Evolutionary conservation across 2,888 invertebrate species (phyloP), one percentile per base, ranked within the genome.

Genomic region (Drosophila tanythrix): DNA sequence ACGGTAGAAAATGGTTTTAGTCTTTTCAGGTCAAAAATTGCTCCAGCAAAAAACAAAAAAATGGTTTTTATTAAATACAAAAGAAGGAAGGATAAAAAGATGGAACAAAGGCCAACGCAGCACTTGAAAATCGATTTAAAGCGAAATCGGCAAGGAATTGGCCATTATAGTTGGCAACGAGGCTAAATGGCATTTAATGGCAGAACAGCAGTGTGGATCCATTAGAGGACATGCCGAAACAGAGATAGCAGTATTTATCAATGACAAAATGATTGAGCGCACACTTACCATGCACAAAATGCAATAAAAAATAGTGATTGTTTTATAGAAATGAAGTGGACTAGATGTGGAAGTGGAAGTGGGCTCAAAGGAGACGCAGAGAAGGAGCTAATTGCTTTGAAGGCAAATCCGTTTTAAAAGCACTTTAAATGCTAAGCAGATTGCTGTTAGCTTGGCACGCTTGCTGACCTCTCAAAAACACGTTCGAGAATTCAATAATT

Each of bases 391-490:
- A 89, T 81, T 73, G 85, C 82, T 64, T 87, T 77, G 52, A 59
- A 69, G 27, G 56, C 36, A 76, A 84, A 76, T 74, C 60, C 70
- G 61, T 60, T 74, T 66, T 58, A 75, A 81, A 70, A 82, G 59
- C 76, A 82, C 77, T 88, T 79, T 89, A 84, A 79, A 79, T 89
- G 82, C 82, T 72, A 81, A 76, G 48, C 76, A 74, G 71, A 43
- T 62, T 38, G 27, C 46, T 52, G 43, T 31, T 65, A 60, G 56
- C 25, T 38, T 18, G 35, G 21, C 29, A 46, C 11, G 43, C 18
- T 7, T 11, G 25, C 11, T 50, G 40, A 33, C 53, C 15, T 13
- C 58, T 76, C 53, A 64, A 62, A 72, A 68, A 63, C 58, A 64
- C 61, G 62, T 68, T 85, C 51, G 38, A 75, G 66, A 68, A 80